Percentiles rank a stretch among this genome's conserved stretches.
These are phyloP conservation scores for Geodia barretti DNA, from an alignment of 37 sponge, comb jelly and placozoan genomes.

Conservation along the genomic window DNA sequence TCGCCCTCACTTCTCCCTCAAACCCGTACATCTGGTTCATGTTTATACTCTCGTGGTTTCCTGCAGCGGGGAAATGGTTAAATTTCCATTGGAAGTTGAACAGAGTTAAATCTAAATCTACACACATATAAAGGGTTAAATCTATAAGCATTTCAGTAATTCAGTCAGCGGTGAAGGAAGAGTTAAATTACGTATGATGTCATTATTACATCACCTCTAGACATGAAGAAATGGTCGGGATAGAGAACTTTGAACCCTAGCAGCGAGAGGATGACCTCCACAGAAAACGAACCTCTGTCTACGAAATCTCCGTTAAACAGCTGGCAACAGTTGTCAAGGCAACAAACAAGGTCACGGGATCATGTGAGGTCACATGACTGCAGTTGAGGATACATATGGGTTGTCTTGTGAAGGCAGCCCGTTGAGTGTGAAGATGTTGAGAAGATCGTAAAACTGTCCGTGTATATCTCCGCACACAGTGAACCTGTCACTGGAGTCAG, in stretches of 20 bases:
- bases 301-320: constrained; percentile 99
- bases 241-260: constrained; percentile 96
- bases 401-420: constrained; percentile 89
- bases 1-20: constrained; percentile 93
- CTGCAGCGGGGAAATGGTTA: too few relatives aligned
- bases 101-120: too few relatives aligned
- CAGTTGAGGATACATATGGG: constrained; percentile 86
- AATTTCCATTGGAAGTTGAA: too few relatives aligned
- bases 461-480: constrained; percentile 99
- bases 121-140: too few relatives aligned
- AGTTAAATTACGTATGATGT: too few relatives aligned
- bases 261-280: constrained; percentile 90
- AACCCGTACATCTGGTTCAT: constrained; percentile 99
- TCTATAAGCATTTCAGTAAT: too few relatives aligned
- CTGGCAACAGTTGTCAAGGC: constrained; percentile 30
- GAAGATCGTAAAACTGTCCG: constrained; percentile 97
- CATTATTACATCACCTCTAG: constrained; percentile 70
- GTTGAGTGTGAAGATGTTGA: constrained; percentile 96
- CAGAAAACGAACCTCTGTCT: constrained; percentile 95
- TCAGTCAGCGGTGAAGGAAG: too few relatives aligned
- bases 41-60: constrained; percentile 94
- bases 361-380: background rate
- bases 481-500: constrained; percentile 78
- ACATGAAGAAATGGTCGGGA: constrained; percentile 88
- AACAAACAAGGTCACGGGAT: background rate